A percentile compares a stretch with the other conserved stretches of the same genome.
Evolutionary conservation across 2,888 invertebrate species (phyloP).

Genomic region (Furcula furcula): DNA sequence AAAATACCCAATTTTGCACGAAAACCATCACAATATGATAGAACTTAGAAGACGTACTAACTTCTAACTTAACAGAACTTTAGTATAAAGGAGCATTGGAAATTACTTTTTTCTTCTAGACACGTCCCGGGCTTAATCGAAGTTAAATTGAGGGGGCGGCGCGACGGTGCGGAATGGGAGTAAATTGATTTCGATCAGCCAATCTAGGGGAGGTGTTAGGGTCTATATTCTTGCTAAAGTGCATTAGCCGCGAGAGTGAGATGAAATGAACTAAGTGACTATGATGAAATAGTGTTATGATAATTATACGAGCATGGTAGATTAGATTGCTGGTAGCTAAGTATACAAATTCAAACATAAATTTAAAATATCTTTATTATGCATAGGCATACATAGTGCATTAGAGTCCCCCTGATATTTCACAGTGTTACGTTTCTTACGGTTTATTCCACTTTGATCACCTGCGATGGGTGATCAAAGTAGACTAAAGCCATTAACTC

Average conservation of each 20-base stretch:
- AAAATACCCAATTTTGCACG: too few species aligned
- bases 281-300: neutral
- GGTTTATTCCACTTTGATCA: too few species aligned
- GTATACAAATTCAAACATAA: too few species aligned
- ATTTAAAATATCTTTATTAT: too few species aligned
- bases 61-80: slow-evolving; percentile 19
- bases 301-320: too few species aligned
- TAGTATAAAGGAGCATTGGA: slow-evolving; percentile 14
- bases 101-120: slow-evolving; percentile 35
- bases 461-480: too few species aligned
- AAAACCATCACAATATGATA: too few species aligned
- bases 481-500: too few species aligned
- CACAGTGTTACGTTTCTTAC: too few species aligned
- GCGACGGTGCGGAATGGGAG: slow-evolving; percentile 10
- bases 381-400: too few species aligned
- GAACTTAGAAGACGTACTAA: neutral
- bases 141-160: slow-evolving; percentile 53
- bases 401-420: too few species aligned
- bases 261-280: neutral
- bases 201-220: slow-evolving; percentile 7
- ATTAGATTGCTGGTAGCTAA: too few species aligned
- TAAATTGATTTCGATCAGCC: slow-evolving; percentile 42
- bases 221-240: slow-evolving; percentile 4
- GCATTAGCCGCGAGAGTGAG: slow-evolving; percentile 4
- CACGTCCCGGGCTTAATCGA: slow-evolving; percentile 51